Conservation (phyloP, 2,797 vertebrate species). For the Lepus oiostolus region DNA sequence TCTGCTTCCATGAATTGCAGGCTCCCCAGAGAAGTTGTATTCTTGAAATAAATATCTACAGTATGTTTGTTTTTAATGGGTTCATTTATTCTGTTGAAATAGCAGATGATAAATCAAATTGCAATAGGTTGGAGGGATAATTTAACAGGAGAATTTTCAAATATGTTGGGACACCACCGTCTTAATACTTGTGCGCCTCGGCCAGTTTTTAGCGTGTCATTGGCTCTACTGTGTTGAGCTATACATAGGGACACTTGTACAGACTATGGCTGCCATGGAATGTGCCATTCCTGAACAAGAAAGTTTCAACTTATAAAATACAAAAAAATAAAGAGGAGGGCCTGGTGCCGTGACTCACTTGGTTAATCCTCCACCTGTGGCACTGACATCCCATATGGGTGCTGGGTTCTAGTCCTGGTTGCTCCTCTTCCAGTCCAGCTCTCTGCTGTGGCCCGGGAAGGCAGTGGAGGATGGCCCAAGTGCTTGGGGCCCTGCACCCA, state of each 20-base stretch:
- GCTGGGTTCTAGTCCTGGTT: no score
- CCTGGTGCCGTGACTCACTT: no score
- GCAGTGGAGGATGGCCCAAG: no score
- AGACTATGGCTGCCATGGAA: constrained; percentile 50
- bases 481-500: no score
- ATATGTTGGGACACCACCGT: constrained; percentile 75
- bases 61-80: constrained; percentile 87
- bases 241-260: neutral
- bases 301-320: constrained; percentile 47
- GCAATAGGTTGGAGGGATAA: constrained; percentile 82
- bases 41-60: constrained; percentile 86
- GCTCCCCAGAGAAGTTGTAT: constrained; percentile 87
- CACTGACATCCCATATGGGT: no score
- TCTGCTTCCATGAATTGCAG: constrained; percentile 85
- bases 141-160: constrained; percentile 84
- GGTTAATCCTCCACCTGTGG: no score
- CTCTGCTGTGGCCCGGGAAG: no score
- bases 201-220: constrained; percentile 70
- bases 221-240: neutral
- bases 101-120: constrained; percentile 87
- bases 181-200: constrained; percentile 74
- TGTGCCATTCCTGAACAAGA: constrained; percentile 77
- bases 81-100: constrained; percentile 87
- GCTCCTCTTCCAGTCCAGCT: no score
- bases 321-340: neutral